Conservation (phyloP, 2,888 invertebrate species). For the Pedicia rivosa region DNA sequence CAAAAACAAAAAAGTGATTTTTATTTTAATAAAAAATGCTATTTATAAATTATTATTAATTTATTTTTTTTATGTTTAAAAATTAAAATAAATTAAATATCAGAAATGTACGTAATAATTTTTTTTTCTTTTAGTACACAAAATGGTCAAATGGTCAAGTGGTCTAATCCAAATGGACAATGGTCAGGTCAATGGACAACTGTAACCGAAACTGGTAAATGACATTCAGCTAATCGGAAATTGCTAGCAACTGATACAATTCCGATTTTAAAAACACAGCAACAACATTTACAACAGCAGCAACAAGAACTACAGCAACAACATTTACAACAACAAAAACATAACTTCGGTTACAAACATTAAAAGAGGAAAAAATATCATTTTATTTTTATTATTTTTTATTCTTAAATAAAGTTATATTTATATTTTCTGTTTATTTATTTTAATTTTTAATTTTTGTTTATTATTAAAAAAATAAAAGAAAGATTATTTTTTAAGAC, state of each 20-base stretch:
- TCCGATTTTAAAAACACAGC: slow-evolving; percentile 5
- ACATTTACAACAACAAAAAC: slow-evolving; percentile 8
- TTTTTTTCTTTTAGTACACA: slow-evolving; percentile 20
- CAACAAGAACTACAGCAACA: slow-evolving; percentile 9
- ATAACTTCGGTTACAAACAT: slow-evolving; percentile 5
- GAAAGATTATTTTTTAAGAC: slow-evolving; percentile 1
- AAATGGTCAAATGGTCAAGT: slow-evolving; percentile 31
- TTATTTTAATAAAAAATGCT: too few species aligned
- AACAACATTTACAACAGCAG: slow-evolving; percentile 9
- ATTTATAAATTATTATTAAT: too few species aligned
- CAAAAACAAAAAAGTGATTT: too few species aligned
- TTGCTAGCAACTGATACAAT: slow-evolving; percentile 20
- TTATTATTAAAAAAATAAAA: neutral
- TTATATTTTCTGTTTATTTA: slow-evolving; percentile 1
- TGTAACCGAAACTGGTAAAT: slow-evolving; percentile 40
- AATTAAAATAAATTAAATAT: slow-evolving; percentile 8
- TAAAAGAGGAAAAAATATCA: neutral
- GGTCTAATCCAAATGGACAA: too few species aligned
- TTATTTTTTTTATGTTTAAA: too few species aligned
- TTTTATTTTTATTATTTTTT: slow-evolving; percentile 2
- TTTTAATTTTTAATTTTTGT: slow-evolving; percentile 1
- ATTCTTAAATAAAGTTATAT: neutral
- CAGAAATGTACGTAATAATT: slow-evolving; percentile 1
- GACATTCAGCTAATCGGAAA: slow-evolving; percentile 34
- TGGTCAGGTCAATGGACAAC: slow-evolving; percentile 43